Evolutionary conservation across 1,140 invertebrate genomes (phyloP).

Genomic region (Wiebesia pumilae): DNA sequence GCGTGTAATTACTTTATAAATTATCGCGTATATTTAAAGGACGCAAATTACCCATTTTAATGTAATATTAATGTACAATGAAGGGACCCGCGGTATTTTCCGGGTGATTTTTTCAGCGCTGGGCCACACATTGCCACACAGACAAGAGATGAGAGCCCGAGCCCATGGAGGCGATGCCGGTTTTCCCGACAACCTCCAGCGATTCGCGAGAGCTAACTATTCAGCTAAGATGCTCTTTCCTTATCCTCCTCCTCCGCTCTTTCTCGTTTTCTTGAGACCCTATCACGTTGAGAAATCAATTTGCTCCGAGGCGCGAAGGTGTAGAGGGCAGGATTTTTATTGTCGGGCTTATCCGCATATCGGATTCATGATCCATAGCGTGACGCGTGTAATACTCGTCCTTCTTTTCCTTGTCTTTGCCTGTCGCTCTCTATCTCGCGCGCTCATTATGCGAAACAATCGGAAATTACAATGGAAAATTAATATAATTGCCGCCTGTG

Average conservation of each 20-base stretch:
- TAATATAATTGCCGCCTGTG: conserved; percentile 3
- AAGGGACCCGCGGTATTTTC: background rate
- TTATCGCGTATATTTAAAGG: background rate
- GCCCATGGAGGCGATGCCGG: conserved; percentile 16
- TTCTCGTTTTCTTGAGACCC: conserved; percentile 55
- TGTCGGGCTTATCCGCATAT: conserved; percentile 43
- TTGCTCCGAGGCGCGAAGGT: conserved; percentile 48
- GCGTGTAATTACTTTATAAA: background rate
- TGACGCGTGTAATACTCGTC: conserved; percentile 9
- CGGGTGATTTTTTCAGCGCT: background rate
- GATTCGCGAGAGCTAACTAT: background rate
- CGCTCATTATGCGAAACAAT: background rate
- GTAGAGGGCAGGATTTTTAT: conserved; percentile 44
- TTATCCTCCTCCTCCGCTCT: conserved; percentile 30
- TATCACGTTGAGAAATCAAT: conserved; percentile 58
- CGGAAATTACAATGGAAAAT: conserved; percentile 20
- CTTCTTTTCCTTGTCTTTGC: background rate
- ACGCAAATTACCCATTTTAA: background rate
- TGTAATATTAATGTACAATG: background rate
- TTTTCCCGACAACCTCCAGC: background rate
- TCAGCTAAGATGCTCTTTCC: background rate
- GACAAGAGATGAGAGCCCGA: background rate
- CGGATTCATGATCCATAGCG: conserved; percentile 44
- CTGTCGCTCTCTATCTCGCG: background rate
- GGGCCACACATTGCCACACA: background rate